Base-by-base conservation (phyloP, 2,797 vertebrate genomes). In the Aplochiton taeniatus region DNA sequence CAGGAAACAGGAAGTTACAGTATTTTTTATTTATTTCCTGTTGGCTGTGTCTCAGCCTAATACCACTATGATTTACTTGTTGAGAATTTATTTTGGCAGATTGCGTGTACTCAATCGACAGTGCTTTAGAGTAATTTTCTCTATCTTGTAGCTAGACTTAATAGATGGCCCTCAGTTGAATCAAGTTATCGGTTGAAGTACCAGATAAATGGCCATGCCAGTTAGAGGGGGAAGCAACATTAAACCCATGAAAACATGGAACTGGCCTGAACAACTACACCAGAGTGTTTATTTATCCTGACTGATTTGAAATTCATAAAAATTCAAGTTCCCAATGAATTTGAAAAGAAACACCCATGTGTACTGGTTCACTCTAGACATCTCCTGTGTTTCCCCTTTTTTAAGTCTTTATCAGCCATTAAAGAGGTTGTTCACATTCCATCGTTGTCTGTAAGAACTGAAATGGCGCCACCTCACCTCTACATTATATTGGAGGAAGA, bases 111-210 rank as follows among this genome's bases (percentile, higher is more conserved):
- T 75, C 56, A 48, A 68, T 58, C 59, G 55, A 53, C 11, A 18
- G 58, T 49, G 61, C 72, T 79, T 79, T 0, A 68, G 31, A 4
- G 14, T 72, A 18, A 78, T 79, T 83, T 61, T 13, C 55, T 70
- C 62, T 54, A 0, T 58, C 72, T 31, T 31, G 31, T 14, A 48
- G 50, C 51, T 43, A 43, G 52, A 63, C 77, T 77, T 31, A 68
- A 61, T 68, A 63, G 8, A 8, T 68, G 62, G 69, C 73, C 68
- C 79, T 72, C 59, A 56, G 46, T 64, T 70, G 54, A 53, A 18
- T 20, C 53, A 31, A 19, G 8, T 52, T 9, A 58, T 54, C 55
- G 13, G 6, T n/a, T 0, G 11, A 72, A 74, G 52, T 69, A 31
- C 44, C 9, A 12, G 17, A 47, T 11, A 47, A 47, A 60, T 46